Evolutionary conservation across 92 coral and sea anemone genomes (phyloP), one percentile per base, ranked within the genome.

Genomic region (Palythoa grandis): DNA sequence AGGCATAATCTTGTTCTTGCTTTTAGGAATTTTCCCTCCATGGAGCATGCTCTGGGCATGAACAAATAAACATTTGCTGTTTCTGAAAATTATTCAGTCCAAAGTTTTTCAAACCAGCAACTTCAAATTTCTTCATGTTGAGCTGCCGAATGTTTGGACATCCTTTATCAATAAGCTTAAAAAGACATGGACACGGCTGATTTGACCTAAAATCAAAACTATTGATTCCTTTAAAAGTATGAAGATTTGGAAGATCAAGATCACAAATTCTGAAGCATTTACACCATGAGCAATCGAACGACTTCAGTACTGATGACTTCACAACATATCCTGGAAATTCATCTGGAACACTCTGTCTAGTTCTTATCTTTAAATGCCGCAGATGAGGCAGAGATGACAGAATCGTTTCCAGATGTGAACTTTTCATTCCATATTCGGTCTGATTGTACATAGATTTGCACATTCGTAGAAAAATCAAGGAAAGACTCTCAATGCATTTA

Each of bases 91-190:
- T 77, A 56, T 58, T 86, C 40, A 90, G 86, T 65, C 61, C 61
- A 52, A 90, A 93, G 54, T 86, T 91, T 5, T 77, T 76, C 39
- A 93, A 72, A 52, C 96, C 96, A 52, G 92, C 69, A 39, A 52
- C 71, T 35, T 15, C 50, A 22, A 90, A 91, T n/a, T 84, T 83
- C 38, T 74, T 77, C 38, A 40, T 40, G 72, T 93, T 93, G 2
- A 93, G 87, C 52, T 78, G 85, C 53, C 50, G 78, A 60, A 93
- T 77, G 11, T 52, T 70, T 1, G 96, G 96, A 47, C 96, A 93
- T 0, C 96, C 96, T 23, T 78, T 72, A 20, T 76, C 75, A 29
- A 91, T 83, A 54, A 91, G 38, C 7, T 83, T 86, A 74, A 88
- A 93, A 65, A 93, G 77, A 68, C 96, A 93, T 16, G 87, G 84